Evolutionary conservation across 2,113 vertebrate genomes (phyloP).

Genomic region (Triplophysa dalaica): DNA sequence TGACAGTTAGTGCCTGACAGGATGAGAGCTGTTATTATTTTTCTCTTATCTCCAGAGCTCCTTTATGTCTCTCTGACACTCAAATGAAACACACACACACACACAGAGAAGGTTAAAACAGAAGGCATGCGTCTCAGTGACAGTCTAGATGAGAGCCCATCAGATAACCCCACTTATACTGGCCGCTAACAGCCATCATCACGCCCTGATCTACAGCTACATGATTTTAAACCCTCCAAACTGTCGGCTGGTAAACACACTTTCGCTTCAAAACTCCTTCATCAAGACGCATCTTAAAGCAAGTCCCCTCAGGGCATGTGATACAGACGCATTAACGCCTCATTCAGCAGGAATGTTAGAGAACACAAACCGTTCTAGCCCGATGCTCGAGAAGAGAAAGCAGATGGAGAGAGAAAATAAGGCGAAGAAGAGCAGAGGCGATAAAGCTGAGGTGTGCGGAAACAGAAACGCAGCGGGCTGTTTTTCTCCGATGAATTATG

Average conservation of each 20-base stretch:
- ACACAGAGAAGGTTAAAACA: not conserved
- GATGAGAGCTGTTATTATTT: conserved; percentile 12
- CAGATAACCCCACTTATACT: not conserved
- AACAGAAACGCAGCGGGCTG: conserved; percentile 33
- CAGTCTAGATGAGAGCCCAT: conserved; percentile 6
- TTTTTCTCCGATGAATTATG: conserved; percentile 41
- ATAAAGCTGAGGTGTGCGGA: conserved; percentile 50
- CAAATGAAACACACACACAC: not conserved
- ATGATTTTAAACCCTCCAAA: conserved; percentile 40
- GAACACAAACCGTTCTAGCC: conserved; percentile 53
- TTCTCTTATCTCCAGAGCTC: conserved; percentile 15
- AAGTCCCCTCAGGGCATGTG: conserved; percentile 57
- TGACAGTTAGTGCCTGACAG: conserved; percentile 20
- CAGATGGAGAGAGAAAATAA: conserved; percentile 12
- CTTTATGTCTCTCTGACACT: not conserved
- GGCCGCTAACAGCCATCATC: conserved; percentile 15
- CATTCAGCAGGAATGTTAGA: conserved; percentile 75
- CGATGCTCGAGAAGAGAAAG: conserved; percentile 39
- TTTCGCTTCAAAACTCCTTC: conserved; percentile 53
- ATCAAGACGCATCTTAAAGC: conserved; percentile 60
- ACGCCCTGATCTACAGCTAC: conserved; percentile 10
- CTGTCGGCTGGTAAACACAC: conserved; percentile 44
- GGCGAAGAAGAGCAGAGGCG: conserved; percentile 12
- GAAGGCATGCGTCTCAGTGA: not conserved
- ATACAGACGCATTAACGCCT: conserved; percentile 61